Evolutionary conservation across 1,140 invertebrate genomes (phyloP).

Genomic region (Xylocopa sonorina): DNA sequence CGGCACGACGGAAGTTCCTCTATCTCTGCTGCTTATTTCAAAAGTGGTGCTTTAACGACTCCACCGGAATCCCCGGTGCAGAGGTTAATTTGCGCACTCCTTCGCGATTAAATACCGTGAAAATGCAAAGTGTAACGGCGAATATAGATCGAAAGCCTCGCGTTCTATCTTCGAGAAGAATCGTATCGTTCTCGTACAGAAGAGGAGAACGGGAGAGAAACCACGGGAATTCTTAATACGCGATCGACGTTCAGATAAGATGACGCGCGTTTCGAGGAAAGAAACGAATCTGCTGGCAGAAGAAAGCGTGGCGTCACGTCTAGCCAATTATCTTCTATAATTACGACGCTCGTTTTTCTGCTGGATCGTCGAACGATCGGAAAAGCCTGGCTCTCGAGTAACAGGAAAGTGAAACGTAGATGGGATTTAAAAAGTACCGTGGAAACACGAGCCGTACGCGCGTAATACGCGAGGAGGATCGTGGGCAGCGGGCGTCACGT

Average conservation of each 20-base stretch:
- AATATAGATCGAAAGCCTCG: too few species aligned
- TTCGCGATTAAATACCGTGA: too few species aligned
- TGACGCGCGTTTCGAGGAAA: too few species aligned
- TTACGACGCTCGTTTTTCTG: neutral
- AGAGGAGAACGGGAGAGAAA: too few species aligned
- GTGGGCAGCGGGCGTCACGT: conserved; percentile 55
- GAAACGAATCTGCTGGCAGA: too few species aligned
- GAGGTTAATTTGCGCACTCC: too few species aligned
- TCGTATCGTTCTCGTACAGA: too few species aligned
- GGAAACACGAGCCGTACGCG: conserved; percentile 42
- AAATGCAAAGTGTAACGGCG: too few species aligned
- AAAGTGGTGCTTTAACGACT: too few species aligned
- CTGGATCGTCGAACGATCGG: neutral
- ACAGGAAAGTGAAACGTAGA: conserved; percentile 22
- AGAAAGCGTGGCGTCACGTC: neutral
- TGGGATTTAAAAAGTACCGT: conserved; percentile 17
- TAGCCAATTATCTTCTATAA: conserved; percentile 4
- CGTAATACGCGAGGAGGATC: conserved; percentile 34
- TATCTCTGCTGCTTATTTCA: neutral
- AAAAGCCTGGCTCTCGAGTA: neutral
- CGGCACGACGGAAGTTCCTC: neutral
- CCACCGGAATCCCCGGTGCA: neutral
- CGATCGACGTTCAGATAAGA: too few species aligned
- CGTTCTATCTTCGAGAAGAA: too few species aligned
- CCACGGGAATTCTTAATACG: too few species aligned